Base-by-base conservation (phyloP, 2,888 invertebrate genomes). In the Amphipoea oculea region DNA sequence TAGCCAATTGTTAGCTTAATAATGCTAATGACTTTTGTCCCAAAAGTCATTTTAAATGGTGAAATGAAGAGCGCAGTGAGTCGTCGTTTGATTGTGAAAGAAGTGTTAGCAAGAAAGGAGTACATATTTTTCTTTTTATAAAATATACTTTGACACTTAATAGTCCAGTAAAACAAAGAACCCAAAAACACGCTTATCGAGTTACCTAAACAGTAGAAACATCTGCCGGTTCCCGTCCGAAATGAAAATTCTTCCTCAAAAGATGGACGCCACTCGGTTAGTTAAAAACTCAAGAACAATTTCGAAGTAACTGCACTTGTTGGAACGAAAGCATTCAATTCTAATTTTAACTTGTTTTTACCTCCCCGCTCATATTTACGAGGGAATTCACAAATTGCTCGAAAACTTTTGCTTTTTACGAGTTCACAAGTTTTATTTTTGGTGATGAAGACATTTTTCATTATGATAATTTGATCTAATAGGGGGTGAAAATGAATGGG, bases 311-410 rank as follows among this genome's bases (percentile, higher is more conserved):
- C 84, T 87, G 80, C 85, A 86, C 77, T 85, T 86, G 48, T 65
- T 63, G 57, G 76, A 83, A 73, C 40, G 83, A 84, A 86, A 83
- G 84, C 84, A 84, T 89, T 91, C 85, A 91, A 90, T 90, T 89
- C 85, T 90, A 88, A 90, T 90, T 90, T 86, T n/a, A 79, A 68
- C 84, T 86, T 90, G 87, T 89, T 90, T 87, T 84, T 79, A 74
- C 85, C 80, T 88, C 79, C 72, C 78, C 76, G n/a, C 76, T 83
- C 82, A 89, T 85, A 89, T 91, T 90, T 89, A 88, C 76, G 76
- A 70, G 78, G 72, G 77, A 85, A 81, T 88, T 89, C 79, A 84
- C 85, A 89, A 89, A 87, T 88, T 88, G 77, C 84, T 86, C 62
- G 76, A 77, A 82, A 88, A 89, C 78, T 88, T 87, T 88, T 79